Evolutionary conservation across 1,140 invertebrate genomes (phyloP).

Genomic region (Aphaenogaster ashmeadi): DNA sequence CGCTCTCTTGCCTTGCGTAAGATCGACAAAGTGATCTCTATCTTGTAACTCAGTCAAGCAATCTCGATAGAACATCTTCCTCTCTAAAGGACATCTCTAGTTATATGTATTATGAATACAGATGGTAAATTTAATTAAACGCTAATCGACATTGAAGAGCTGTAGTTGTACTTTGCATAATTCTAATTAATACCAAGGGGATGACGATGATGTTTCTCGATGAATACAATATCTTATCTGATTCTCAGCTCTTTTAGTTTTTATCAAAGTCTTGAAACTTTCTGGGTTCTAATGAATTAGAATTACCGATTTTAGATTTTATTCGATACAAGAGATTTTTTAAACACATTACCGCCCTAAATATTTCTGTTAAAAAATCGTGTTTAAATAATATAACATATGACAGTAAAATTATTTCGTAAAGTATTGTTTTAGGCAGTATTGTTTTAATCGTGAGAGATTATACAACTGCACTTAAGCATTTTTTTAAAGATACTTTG

Average conservation of each 20-base stretch:
- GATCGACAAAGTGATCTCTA: conserved; percentile 35
- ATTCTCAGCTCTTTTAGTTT: conserved; percentile 6
- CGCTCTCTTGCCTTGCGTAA: not conserved
- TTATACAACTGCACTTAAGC: no score
- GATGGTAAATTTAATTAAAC: conserved; percentile 48
- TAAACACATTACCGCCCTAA: not conserved
- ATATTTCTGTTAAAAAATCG: not conserved
- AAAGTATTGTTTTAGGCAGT: not conserved
- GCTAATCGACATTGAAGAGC: conserved; percentile 8
- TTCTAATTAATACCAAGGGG: conserved; percentile 32
- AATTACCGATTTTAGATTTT: not conserved
- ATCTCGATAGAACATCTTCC: conserved; percentile 5
- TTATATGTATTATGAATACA: conserved; percentile 42
- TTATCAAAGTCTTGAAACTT: not conserved
- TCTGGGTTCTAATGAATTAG: not conserved
- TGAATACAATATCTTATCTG: not conserved
- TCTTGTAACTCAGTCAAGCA: conserved; percentile 20
- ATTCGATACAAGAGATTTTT: not conserved
- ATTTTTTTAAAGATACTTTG: not conserved
- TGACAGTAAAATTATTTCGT: not conserved
- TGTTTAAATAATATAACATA: not conserved
- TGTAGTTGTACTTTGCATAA: conserved; percentile 18
- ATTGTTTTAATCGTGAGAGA: not conserved
- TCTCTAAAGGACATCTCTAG: conserved; percentile 24
- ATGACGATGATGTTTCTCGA: not conserved